These are phyloP conservation scores for Circaetus gallicus DNA, from an alignment of 2,113 vertebrate species.

Conservation along the genomic window DNA sequence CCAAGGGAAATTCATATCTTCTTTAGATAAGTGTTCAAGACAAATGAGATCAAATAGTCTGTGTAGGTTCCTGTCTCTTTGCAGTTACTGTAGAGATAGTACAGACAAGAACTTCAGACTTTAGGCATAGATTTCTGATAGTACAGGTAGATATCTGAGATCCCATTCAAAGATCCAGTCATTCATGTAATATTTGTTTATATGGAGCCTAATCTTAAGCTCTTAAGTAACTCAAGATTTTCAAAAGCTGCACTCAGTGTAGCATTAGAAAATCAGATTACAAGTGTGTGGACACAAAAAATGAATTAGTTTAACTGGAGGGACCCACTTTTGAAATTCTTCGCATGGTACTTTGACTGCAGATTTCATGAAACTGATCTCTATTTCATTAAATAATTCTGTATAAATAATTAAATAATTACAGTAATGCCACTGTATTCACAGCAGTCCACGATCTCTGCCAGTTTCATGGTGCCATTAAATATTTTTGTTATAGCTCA, in stretches of 20 bases:
- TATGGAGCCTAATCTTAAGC: not conserved
- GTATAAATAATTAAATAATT: not conserved
- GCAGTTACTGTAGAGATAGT: not conserved
- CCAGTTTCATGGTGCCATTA: not conserved
- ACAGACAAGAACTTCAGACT: not conserved
- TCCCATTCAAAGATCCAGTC: not conserved
- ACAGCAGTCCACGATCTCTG: not conserved
- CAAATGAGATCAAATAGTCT: not conserved
- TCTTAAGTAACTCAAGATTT: not conserved
- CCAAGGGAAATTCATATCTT: not conserved
- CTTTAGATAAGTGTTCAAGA: not conserved
- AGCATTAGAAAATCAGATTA: not conserved
- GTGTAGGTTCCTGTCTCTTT: not conserved
- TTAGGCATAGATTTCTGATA: not conserved
- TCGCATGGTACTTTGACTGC: rapidly evolving
- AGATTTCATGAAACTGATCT: not conserved
- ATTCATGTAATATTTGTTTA: not conserved
- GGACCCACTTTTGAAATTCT: not conserved
- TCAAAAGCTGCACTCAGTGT: not conserved
- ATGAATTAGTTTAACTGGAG: not conserved
- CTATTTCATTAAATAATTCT: not conserved
- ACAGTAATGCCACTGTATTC: not conserved
- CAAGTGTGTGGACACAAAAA: not conserved
- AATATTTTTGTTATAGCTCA: not conserved
- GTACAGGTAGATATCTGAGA: not conserved